Base-by-base conservation (phyloP, 2,888 invertebrate genomes). In the Agrotis exclamationis region DNA sequence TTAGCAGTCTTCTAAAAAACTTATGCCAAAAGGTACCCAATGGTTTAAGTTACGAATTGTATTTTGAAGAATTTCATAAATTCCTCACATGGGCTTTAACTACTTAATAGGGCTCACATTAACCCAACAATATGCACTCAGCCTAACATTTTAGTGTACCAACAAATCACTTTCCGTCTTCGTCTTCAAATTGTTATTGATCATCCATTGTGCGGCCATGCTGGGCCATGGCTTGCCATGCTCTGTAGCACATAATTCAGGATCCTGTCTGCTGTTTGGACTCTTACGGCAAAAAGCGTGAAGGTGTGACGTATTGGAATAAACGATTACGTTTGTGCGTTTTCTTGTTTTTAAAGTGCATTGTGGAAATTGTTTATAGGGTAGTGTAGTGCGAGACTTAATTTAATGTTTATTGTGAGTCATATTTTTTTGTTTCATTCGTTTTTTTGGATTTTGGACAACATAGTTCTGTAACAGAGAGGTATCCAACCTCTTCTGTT, bases 171-270 rank as follows among this genome's bases (percentile, higher is more conserved):
- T 77, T 85, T 86, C 76, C 84, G 85, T 83, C 85, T 85, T 85
- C 87, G 91, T 91, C 90, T 88, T 90, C 91, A 92, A 93, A 94
- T 94, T 94, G 94, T 94, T 94, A 95, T 95, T 95, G 95, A 95
- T 95, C 92, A 89, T 90, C 88, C 92, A 93, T 94, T 95, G 94
- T 95, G 74, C 76, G 54, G 39, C 76, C 74, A 72, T 33, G 74
- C 74, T 71, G 74, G 51, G 51, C 69, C 70, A 62, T 62, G 81
- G 76, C 80, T 80, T 73, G 75, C 62, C 33, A 69, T 70, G 83
- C 78, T 82, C 83, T 78, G 77, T 70, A 72, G 80, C 78, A 70
- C 90, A 93, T 95, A 94, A 94, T 79, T 95, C 92, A 95, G 93
- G 93, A 93, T 94, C 89, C 90, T 87, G 92, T 88, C 87, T 89